Percentiles rank a stretch among this genome's conserved stretches.
phyloP scores from a whole-genome alignment of 2,797 vertebrate genomes.

The Sphaeramia orbicularis region DNA sequence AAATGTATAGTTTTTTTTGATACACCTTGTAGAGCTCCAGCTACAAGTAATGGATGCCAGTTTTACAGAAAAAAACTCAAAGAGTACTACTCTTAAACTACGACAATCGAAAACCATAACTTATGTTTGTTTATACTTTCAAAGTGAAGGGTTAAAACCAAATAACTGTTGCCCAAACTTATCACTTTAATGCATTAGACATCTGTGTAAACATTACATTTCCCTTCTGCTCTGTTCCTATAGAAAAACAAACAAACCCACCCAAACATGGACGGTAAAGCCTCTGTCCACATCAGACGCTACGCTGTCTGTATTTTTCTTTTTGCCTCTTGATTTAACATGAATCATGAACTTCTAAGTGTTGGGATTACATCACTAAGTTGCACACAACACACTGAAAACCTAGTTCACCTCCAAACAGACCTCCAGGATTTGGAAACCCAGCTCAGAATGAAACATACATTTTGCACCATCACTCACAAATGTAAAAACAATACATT shows the following conservation, averaged over 20 bases:
- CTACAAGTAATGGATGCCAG: too few species aligned
- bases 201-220: not conserved
- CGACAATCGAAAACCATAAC: not conserved
- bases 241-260: constrained; percentile 13
- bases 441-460: too few species aligned
- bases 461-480: too few species aligned
- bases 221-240: not conserved
- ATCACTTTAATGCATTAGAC: not conserved
- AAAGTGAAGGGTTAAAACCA: not conserved
- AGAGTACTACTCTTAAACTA: too few species aligned
- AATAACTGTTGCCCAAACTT: not conserved
- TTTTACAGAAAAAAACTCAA: too few species aligned
- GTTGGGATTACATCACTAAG: constrained; percentile 9
- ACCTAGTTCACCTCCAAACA: too few species aligned
- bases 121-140: not conserved
- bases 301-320: constrained; percentile 3
- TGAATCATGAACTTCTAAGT: not conserved
- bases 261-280: not conserved
- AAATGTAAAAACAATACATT: too few species aligned
- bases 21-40: too few species aligned
- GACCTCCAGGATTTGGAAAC: too few species aligned
- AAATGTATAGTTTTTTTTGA: too few species aligned
- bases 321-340: constrained; percentile 3
- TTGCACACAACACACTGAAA: constrained; percentile 8
- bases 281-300: constrained; percentile 20